Base-by-base conservation (phyloP, 2,888 invertebrate species). In the Microplitis manilae region DNA sequence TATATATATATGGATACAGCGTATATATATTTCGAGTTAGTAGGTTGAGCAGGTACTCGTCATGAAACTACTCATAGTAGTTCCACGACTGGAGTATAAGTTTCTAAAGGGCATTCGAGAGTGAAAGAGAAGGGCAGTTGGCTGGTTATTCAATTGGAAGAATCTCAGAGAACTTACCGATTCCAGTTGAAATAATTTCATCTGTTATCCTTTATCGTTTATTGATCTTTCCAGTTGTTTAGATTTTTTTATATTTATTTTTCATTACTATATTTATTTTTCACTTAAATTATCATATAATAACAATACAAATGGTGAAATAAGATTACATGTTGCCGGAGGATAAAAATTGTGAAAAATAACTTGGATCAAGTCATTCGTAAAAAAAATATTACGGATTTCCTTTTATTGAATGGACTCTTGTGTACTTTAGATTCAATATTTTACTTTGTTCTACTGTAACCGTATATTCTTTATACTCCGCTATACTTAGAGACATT, bases 101-200 rank as follows among this genome's bases (percentile, higher is more conserved):
- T 79, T 85, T 84, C 80, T 80, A 80, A 81, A 81, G 82, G 78
- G 78, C 79, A 79, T 77, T 80, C 82, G 82, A 85, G 83, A 77
- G 84, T 83, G 68, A 79, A 79, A 80, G 82, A 82, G 81, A 79
- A 82, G 81, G 81, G 79, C 79, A 83, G 85, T 85, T 84, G 85
- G 85, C 80, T 81, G 83, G 77, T 78, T 83, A 80, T 30, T 84
- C 83, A 77, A 82, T 80, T 81, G 85, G 82, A 84, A 85, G 81
- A 76, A 84, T 83, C 79, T 78, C 65, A 67, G 79, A 80, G 76
- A 79, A 80, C 81, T 80, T 85, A 50, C 50, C 81, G 82, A 83
- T 85, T 85, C 83, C 83, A 80, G 77, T 83, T 76, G 79, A 76
- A 78, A 69, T 71, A 77, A 77, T 50, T 50, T 50, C 50, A 50